Evolutionary conservation across 2,113 vertebrate genomes (phyloP), one percentile per base, ranked within the genome.

Genomic region (Mandrillus leucophaeus): DNA sequence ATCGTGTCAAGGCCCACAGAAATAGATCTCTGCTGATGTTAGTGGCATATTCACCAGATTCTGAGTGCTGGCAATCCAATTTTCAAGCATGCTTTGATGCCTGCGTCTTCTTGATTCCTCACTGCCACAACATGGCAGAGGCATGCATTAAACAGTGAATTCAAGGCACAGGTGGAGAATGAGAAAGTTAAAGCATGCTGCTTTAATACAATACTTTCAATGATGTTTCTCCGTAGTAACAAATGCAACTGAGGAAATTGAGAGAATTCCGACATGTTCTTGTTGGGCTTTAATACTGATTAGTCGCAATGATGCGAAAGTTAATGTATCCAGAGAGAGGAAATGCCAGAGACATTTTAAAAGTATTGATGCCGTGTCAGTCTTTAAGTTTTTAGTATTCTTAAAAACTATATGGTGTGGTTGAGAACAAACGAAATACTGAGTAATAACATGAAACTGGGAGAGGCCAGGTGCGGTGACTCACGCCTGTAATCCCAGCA

Each of bases 271-370:
- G 81, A 90, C 57, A 97, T 95, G 88, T 97, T 66, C 59, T 82
- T 83, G 64, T 91, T 96, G 90, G 57, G 93, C 72, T 86, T 97
- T 50, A 97, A 88, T 64, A 95, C 50, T 92, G 87, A 96, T 40
- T 92, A n/a, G 48, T 43, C 45, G 20, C 23, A 90, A 88, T 93
- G 45, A 95, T 82, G 61, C 79, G 52, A 93, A 95, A 45, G 91
- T 97, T 97, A 97, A 91, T 91, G 27, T n/a, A 96, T 90, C 96
- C 57, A 75, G 70, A 82, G 40, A 68, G 52, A 82, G 61, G 30
- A 97, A 93, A 93, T 84, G 38, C 40, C 40, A 82, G 35, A 83
- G 10, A 50, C 13, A 81, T 93, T 93, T 96, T 2, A 4, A 75
- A 95, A 72, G 55, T 88, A 88, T 76, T 61, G 82, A 91, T 57